phyloP scores from a whole-genome alignment of 2,797 vertebrate genomes.

The Sternarchorhynchus goeldii region DNA sequence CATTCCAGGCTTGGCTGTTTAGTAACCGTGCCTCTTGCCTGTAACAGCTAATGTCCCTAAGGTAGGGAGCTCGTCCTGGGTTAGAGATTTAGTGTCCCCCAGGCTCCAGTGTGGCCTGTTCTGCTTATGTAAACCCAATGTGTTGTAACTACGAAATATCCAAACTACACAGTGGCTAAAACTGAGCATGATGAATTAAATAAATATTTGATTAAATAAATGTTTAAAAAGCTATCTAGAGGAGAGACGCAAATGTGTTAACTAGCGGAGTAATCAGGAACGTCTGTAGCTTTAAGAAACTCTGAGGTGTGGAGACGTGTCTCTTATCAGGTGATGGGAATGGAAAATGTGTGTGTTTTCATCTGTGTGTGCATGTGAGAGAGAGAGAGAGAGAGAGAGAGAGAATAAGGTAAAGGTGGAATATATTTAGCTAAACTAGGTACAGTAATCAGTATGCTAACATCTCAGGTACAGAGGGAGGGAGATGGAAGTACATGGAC shows the following conservation, averaged over 20 bases:
- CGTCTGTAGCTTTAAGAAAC: constrained; percentile 13
- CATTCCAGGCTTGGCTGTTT: constrained; percentile 28
- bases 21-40: constrained; percentile 22
- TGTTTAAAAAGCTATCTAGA: background rate
- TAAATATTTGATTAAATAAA: background rate
- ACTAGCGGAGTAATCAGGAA: background rate
- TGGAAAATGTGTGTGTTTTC: constrained; percentile 37
- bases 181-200: background rate
- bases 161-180: constrained; percentile 28
- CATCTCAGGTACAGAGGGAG: background rate
- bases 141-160: constrained; percentile 45
- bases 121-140: constrained; percentile 45
- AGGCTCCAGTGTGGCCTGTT: background rate
- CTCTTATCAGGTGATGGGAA: constrained; percentile 35
- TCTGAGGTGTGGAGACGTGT: constrained; percentile 16
- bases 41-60: constrained; percentile 25
- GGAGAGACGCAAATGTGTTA: too few relatives aligned
- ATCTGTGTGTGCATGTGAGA: constrained; percentile 9
- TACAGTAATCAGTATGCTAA: constrained; percentile 25
- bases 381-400: constrained; percentile 16
- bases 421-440: constrained; percentile 35
- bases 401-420: constrained; percentile 23
- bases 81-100: constrained; percentile 43
- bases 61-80: constrained; percentile 24
- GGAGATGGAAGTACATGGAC: background rate